Percentiles rank a stretch among this genome's conserved stretches.
Conservation (phyloP, 2,113 vertebrate species). For the Cyanoramphus novaezelandiae region DNA sequence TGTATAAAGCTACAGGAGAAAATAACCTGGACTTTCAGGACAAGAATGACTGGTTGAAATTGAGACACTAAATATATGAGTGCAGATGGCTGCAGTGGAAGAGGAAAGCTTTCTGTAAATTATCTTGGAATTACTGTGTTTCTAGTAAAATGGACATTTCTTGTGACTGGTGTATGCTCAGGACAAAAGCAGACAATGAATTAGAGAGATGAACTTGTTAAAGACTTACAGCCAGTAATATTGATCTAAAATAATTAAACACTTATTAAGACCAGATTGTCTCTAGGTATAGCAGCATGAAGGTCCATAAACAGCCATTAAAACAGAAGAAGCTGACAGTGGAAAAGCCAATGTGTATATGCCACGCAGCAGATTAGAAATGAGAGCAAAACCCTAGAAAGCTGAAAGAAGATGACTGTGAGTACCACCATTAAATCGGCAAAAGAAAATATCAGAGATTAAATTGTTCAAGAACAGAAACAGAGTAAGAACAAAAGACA, state of each 20-base stretch:
- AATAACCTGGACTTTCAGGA: not conserved
- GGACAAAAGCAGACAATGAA: not conserved
- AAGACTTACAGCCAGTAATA: not conserved
- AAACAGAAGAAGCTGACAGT: not conserved
- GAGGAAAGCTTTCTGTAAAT: not conserved
- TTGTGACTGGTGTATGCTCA: not conserved
- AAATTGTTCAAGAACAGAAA: not conserved
- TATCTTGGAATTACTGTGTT: not conserved
- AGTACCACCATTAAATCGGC: not conserved
- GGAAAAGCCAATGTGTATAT: not conserved
- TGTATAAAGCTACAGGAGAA: not conserved
- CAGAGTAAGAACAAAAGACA: not conserved
- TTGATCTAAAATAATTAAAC: not conserved
- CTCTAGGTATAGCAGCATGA: not conserved
- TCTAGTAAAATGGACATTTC: not conserved
- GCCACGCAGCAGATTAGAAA: not conserved
- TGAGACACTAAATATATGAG: not conserved
- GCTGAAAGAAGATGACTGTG: not conserved
- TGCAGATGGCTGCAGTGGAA: not conserved
- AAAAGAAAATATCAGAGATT: not conserved
- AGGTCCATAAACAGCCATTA: not conserved
- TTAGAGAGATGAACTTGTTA: not conserved
- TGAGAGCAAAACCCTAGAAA: not conserved
- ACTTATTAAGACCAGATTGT: not conserved
- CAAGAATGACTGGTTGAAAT: not conserved